Percentiles rank a stretch among this genome's conserved stretches.
Evolutionary conservation across 2,113 vertebrate genomes (phyloP).

Genomic region (Proterorhinus semilunaris): DNA sequence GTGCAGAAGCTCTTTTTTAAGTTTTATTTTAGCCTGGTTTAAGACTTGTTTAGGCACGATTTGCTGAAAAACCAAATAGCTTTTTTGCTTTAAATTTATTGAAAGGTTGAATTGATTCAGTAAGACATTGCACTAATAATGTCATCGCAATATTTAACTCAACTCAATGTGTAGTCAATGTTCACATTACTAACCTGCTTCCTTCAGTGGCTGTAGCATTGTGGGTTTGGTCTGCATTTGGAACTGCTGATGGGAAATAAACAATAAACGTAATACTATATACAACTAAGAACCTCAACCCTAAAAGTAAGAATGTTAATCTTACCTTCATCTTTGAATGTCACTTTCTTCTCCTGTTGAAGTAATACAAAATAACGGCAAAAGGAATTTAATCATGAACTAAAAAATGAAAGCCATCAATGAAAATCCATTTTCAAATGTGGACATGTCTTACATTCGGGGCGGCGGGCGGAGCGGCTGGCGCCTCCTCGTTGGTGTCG

Average conservation of each 20-base stretch:
- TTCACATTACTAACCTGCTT: slow-evolving; percentile 47
- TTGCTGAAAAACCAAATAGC: too few relatives aligned
- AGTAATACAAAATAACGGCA: background rate
- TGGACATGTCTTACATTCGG: slow-evolving; percentile 34
- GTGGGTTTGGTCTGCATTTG: slow-evolving; percentile 40
- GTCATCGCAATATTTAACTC: background rate
- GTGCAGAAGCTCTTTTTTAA: too few relatives aligned
- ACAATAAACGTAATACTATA: background rate
- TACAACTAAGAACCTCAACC: background rate
- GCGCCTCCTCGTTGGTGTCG: slow-evolving; percentile 43
- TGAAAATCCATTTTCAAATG: too few relatives aligned
- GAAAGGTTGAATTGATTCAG: too few relatives aligned
- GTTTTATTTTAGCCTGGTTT: too few relatives aligned
- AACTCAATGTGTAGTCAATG: background rate
- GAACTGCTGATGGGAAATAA: slow-evolving; percentile 35
- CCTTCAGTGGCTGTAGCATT: slow-evolving; percentile 27
- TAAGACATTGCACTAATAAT: too few relatives aligned
- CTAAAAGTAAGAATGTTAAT: background rate
- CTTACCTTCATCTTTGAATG: slow-evolving; percentile 61
- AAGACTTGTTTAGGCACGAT: too few relatives aligned
- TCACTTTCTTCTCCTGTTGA: slow-evolving; percentile 67
- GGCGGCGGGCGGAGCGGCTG: background rate
- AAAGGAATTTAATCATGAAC: background rate
- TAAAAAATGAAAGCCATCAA: too few relatives aligned
- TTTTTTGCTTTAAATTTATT: too few relatives aligned